Evolutionary conservation across 1,140 invertebrate genomes (phyloP), one percentile per base, ranked within the genome.

Genomic region (Steinernema khuongi): DNA sequence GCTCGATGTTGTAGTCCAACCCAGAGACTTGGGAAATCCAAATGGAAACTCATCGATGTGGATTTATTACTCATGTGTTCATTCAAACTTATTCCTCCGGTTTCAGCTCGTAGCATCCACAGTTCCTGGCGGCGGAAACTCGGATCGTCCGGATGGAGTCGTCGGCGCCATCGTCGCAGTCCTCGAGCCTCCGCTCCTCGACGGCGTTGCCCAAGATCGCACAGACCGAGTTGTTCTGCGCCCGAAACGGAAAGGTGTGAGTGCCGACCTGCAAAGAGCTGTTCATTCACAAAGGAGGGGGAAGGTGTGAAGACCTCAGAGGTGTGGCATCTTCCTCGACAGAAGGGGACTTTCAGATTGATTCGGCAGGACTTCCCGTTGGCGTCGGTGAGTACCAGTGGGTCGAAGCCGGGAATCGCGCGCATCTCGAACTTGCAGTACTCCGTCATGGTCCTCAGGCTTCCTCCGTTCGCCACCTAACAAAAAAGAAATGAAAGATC

Each of bases 151-250:
- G 14, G 50, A 60, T 60, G 11, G 7, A 14, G 11, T 7, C 7
- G 26, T 60, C 50, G 50, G 50, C 50, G 4, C 50, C 50, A 7
- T 60, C 50, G 50, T 60, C 50, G 19, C 50, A 60, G 50, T 60
- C 50, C 14, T 60, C 50, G 50, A 60, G 14, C 19, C 11, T 60
- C 4, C 50, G 50, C 50, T 60, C 50, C 26, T 60, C 50, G 19
- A 60, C 50, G 14, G 11, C 50, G 19, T 60, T 22, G 7, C 50
- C 50, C 14, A 60, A 4, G 4, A 60, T 60, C 11, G 50, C 50
- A 26, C 50, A 60, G 50, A 60, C 26, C 22, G 50, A 60, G 22
- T 60, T 60, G 50, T 60, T 60, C 50, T 60, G 50, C 7, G 50
- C 26, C 14, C 50, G 50, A 26, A 60, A 60, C 11, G 50, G 50